These are phyloP conservation scores for Trachelus stipa DNA, from an alignment of 2,888 invertebrate genomes.

Conservation along the genomic window DNA sequence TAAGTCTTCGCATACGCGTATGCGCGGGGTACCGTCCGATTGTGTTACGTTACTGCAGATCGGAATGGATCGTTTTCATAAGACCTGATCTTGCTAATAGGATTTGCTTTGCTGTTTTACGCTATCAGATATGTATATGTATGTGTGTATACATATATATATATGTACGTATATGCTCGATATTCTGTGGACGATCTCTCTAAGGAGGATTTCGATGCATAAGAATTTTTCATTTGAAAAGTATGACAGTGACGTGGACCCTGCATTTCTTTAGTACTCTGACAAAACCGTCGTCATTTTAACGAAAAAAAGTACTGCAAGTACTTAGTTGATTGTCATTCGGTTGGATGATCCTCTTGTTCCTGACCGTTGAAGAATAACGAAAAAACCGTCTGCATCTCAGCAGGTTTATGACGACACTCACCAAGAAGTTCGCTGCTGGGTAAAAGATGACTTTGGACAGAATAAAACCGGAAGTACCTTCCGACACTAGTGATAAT, in stretches of 20 bases:
- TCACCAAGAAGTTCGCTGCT: neutral
- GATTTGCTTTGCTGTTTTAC: neutral
- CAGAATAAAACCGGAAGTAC: neutral
- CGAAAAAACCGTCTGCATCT: neutral
- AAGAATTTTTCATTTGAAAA: neutral
- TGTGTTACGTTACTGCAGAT: neutral
- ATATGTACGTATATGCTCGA: neutral
- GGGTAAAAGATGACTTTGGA: conserved; percentile 6
- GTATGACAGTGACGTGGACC: neutral
- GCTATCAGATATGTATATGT: no score
- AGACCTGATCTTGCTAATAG: neutral
- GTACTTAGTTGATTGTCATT: neutral
- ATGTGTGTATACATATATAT: no score
- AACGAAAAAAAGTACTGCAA: neutral
- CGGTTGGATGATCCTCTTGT: neutral
- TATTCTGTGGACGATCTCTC: neutral
- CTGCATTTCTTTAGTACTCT: neutral
- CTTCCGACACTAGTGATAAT: conserved; percentile 4
- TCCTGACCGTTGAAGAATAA: neutral
- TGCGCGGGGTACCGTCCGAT: neutral
- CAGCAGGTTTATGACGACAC: neutral
- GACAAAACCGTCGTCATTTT: neutral
- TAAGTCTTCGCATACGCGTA: conserved; percentile 23
- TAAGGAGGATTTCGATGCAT: neutral
- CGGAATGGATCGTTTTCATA: neutral